A percentile compares a stretch with the other conserved stretches of the same genome.
These are phyloP conservation scores for Alentia gelatinosa DNA, from an alignment of 2,888 invertebrate species.

Conservation along the genomic window DNA sequence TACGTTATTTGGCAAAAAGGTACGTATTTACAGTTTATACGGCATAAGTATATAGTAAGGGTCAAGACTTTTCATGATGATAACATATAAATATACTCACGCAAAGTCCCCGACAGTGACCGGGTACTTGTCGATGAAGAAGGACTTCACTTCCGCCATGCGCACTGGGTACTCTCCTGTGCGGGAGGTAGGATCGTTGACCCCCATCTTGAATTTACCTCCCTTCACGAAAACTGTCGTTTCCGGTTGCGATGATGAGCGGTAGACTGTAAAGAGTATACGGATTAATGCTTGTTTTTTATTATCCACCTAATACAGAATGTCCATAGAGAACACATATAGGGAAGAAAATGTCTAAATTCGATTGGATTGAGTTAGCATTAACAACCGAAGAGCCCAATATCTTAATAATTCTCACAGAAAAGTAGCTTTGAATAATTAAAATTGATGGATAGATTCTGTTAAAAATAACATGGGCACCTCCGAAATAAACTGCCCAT, in stretches of 20 bases:
- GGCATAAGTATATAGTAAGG: too few relatives aligned
- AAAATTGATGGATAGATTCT: neutral
- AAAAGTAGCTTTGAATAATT: neutral
- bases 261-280: neutral
- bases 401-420: neutral
- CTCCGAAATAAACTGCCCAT: too few relatives aligned
- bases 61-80: too few relatives aligned
- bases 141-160: conserved; percentile 70
- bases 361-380: neutral
- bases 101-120: conserved; percentile 77
- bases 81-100: too few relatives aligned
- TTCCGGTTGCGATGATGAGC: conserved; percentile 29
- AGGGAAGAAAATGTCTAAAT: neutral
- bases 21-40: too few relatives aligned
- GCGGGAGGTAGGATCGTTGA: conserved; percentile 73
- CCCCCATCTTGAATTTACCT: conserved; percentile 72
- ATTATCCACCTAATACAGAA: too few relatives aligned
- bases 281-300: neutral
- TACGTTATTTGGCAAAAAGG: too few relatives aligned
- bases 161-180: conserved; percentile 78
- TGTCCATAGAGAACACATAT: neutral
- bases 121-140: conserved; percentile 77
- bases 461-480: too few relatives aligned
- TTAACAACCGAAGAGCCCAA: neutral
- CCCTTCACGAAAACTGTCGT: conserved; percentile 60